phyloP scores from a whole-genome alignment of 2,888 invertebrate species.

The Antheraea assamensis region DNA sequence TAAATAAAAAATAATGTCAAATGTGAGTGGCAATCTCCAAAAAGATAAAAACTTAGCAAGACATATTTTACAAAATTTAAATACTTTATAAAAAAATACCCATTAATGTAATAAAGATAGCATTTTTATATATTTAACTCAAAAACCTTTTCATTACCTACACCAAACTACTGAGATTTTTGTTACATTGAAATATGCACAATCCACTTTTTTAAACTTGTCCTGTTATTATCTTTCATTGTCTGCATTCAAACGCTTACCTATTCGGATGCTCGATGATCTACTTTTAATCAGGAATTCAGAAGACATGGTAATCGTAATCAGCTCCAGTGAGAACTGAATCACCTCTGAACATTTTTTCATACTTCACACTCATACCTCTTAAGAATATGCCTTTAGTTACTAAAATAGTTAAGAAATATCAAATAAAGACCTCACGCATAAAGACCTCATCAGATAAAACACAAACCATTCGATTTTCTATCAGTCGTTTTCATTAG shows the following conservation, averaged over 20 bases:
- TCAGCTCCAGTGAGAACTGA: not conserved
- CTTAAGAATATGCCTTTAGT: not conserved
- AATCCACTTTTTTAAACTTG: too few relatives aligned
- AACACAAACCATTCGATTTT: conserved; percentile 33
- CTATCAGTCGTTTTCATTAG: conserved; percentile 56
- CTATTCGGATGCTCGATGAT: not conserved
- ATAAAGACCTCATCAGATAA: not conserved
- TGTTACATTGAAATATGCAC: not conserved
- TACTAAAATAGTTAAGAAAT: not conserved
- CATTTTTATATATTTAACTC: too few relatives aligned
- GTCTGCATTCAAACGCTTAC: not conserved
- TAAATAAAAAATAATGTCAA: too few relatives aligned
- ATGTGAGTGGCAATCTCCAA: too few relatives aligned
- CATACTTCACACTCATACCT: not conserved
- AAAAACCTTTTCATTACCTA: too few relatives aligned
- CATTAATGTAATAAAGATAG: too few relatives aligned
- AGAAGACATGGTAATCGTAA: too few relatives aligned
- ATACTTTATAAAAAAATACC: too few relatives aligned
- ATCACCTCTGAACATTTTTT: not conserved
- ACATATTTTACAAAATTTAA: too few relatives aligned
- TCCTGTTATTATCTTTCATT: too few relatives aligned
- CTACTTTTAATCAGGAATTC: not conserved
- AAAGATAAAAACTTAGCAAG: too few relatives aligned
- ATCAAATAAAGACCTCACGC: not conserved
- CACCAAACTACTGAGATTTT: not conserved